A percentile compares a stretch with the other conserved stretches of the same genome.
phyloP scores from a whole-genome alignment of 2,888 invertebrate genomes.

The Crioceris asparagi region DNA sequence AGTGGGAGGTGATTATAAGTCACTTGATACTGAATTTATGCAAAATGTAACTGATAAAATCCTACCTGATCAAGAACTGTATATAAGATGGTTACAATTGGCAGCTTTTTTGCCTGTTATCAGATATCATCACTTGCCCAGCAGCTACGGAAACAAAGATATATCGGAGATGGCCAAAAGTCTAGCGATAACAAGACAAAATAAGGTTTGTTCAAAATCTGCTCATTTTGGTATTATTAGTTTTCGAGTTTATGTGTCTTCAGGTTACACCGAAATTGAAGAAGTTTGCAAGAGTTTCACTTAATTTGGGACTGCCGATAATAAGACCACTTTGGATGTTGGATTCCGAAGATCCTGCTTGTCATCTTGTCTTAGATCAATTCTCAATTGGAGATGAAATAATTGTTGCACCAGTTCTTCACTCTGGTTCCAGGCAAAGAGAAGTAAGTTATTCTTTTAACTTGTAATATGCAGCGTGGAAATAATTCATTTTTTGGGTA shows the following conservation, averaged over 20 bases:
- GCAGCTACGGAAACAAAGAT: slow-evolving; percentile 69
- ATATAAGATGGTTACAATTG: slow-evolving; percentile 83
- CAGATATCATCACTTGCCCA: slow-evolving; percentile 82
- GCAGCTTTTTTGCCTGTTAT: slow-evolving; percentile 86
- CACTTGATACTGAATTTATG: slow-evolving; percentile 42
- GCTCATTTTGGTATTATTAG: no score
- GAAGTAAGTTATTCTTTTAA: slow-evolving; percentile 46
- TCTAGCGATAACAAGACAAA: slow-evolving; percentile 62
- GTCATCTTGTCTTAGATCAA: slow-evolving; percentile 69
- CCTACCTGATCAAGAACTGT: slow-evolving; percentile 70
- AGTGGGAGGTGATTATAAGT: slow-evolving; percentile 79
- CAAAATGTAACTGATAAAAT: slow-evolving; percentile 40
- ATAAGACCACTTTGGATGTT: slow-evolving; percentile 87
- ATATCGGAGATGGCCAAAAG: slow-evolving; percentile 68
- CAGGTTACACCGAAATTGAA: slow-evolving; percentile 65
- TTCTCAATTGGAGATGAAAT: slow-evolving; percentile 84
- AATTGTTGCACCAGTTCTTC: slow-evolving; percentile 79
- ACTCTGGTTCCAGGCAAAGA: slow-evolving; percentile 55
- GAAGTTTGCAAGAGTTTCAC: slow-evolving; percentile 65
- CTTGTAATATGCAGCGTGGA: not conserved
- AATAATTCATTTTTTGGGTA: slow-evolving; percentile 4
- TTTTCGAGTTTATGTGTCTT: no score
- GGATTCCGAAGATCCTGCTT: slow-evolving; percentile 66
- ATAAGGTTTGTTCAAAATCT: no score
- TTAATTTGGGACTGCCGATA: slow-evolving; percentile 73